Evolutionary conservation across 2,113 vertebrate species (phyloP), one percentile per base, ranked within the genome.

Genomic region (Dascyllus trimaculatus): DNA sequence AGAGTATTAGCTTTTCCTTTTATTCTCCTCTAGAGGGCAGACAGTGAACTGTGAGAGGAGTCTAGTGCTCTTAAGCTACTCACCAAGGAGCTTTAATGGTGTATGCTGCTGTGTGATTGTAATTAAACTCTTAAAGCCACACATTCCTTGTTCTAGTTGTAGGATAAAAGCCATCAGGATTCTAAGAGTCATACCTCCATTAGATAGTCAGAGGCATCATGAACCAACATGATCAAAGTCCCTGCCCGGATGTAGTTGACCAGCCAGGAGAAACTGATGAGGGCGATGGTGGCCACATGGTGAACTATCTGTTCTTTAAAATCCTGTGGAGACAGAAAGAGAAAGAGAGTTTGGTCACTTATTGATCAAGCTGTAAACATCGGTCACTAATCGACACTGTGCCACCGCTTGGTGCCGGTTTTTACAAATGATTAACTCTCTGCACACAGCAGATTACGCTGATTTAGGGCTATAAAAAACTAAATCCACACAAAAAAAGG

Each of bases 281-380:
- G 95, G 64, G 95, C 61, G 57, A 98, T 98, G 72, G 98, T 98
- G 87, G 97, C 97, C 0, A 98, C 91, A 0, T 99, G 97, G 91
- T 98, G 98, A 91, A 99, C 90, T 51, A 99, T 95, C 82, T 99
- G 97, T 53, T 99, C 97, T 75, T 97, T 97, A 87, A 99, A 99
- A 75, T 99, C 98, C 98, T 98, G 83, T 0, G 40, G 1, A 26
- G 25, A 63, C 0, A 56, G 7, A 80, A 11, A 45, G 21, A 17
- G 35, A 71, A 35, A 24, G 24, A 6, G 0, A 2, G 21, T 72
- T 53, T 54, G 25, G 88, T 85, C 79, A 91, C 78, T 84, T 75
- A 88, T 87, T 87, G 81, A 88, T 85, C 6, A 22, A 24, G 18
- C 67, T 49, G 61, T 77, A 73, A 83, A 87, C 32, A 84, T 64